Conservation (phyloP, 2,797 vertebrate genomes). For the Sternarchorhynchus goeldii region DNA sequence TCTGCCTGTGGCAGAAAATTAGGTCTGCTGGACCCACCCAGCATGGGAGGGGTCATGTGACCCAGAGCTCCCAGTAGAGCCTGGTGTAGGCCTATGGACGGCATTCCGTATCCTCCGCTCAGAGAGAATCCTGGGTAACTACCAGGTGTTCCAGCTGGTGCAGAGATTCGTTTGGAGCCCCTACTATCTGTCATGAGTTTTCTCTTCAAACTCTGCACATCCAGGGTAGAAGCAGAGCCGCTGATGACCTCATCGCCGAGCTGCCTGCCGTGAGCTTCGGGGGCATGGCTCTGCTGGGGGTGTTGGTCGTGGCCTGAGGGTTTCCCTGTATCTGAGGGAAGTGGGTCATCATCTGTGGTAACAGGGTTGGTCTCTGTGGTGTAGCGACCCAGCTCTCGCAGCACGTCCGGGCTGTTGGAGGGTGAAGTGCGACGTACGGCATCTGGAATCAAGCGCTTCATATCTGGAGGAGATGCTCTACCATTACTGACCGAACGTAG, state of each 20-base stretch:
- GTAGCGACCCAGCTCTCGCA: constrained; percentile 89
- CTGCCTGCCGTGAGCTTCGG: constrained; percentile 62
- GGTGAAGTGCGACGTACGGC: constrained; percentile 80
- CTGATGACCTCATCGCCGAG: constrained; percentile 67
- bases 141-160: constrained; percentile 68
- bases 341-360: constrained; percentile 59
- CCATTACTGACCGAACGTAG: constrained; percentile 83
- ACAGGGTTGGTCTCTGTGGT: constrained; percentile 68
- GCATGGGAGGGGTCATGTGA: constrained; percentile 86
- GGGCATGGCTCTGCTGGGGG: constrained; percentile 59
- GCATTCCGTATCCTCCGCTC: constrained; percentile 82
- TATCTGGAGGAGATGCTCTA: constrained; percentile 82
- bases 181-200: constrained; percentile 79
- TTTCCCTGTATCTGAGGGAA: constrained; percentile 46
- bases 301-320: constrained; percentile 60
- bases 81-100: constrained; percentile 85
- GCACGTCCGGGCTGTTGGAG: constrained; percentile 89
- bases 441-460: constrained; percentile 77
- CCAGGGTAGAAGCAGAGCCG: constrained; percentile 70
- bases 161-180: constrained; percentile 71
- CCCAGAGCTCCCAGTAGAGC: constrained; percentile 84
- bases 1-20: constrained; percentile 89
- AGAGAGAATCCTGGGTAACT: constrained; percentile 74
- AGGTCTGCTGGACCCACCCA: constrained; percentile 84
- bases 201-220: constrained; percentile 85